Percentiles rank a stretch among this genome's conserved stretches.
These are phyloP conservation scores for Todiramphus chloris DNA, from an alignment of 2,113 vertebrate genomes.

Conservation along the genomic window DNA sequence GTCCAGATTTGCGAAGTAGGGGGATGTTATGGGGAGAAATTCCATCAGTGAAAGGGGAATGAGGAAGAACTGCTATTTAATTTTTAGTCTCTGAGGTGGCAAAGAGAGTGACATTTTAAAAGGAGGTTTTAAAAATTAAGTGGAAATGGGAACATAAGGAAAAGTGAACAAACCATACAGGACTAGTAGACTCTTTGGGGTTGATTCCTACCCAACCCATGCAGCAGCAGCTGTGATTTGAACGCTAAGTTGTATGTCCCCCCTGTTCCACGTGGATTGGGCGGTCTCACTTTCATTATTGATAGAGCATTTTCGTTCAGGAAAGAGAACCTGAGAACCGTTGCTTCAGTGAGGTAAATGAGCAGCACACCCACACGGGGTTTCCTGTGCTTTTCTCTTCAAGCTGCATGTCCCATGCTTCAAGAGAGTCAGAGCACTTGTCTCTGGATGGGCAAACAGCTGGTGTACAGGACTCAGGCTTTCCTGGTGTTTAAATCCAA, in stretches of 20 bases:
- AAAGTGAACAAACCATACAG: not conserved
- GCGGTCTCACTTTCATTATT: not conserved
- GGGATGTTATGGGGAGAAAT: not conserved
- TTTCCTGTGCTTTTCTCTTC: not conserved
- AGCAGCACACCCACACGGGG: not conserved
- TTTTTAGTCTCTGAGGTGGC: not conserved
- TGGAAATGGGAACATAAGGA: not conserved
- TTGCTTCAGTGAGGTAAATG: not conserved
- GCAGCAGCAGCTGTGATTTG: not conserved
- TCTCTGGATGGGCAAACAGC: not conserved
- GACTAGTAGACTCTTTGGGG: not conserved
- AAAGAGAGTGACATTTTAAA: not conserved
- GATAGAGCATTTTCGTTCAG: not conserved
- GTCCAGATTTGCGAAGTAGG: not conserved
- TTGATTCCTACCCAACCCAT: not conserved
- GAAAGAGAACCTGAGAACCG: not conserved
- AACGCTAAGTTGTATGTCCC: not conserved
- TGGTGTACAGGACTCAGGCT: not conserved
- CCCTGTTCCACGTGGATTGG: not conserved
- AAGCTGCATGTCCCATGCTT: fast-evolving
- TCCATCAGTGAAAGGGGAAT: not conserved
- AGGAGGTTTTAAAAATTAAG: not conserved
- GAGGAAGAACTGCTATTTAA: not conserved
- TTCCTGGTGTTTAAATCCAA: not conserved
- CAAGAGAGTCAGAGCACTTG: not conserved